phyloP scores from a whole-genome alignment of 1,140 invertebrate genomes.

The Zaprionus lachaisei region DNA sequence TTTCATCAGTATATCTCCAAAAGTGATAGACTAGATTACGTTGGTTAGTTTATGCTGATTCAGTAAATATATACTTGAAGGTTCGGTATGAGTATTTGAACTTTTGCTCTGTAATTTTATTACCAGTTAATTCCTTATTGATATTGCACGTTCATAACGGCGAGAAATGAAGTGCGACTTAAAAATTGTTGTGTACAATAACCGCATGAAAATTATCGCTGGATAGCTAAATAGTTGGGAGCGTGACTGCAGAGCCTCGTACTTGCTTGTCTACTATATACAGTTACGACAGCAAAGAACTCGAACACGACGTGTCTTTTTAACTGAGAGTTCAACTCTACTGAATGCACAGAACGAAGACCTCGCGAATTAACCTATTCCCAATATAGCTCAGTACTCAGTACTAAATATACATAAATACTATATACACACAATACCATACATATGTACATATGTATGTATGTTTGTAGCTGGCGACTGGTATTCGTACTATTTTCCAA shows the following conservation, averaged over 20 bases:
- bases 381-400: neutral
- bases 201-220: conserved; percentile 36
- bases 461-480: neutral
- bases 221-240: conserved; percentile 35
- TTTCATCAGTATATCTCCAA: too few relatives aligned
- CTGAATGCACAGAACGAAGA: neutral
- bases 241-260: conserved; percentile 24
- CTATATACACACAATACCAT: neutral
- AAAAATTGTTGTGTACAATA: conserved; percentile 18
- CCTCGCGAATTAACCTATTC: conserved; percentile 6
- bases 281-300: conserved; percentile 17
- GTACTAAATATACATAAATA: neutral
- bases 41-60: too few relatives aligned
- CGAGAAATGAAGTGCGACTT: conserved; percentile 12
- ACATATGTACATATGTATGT: too few relatives aligned
- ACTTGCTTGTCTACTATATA: conserved; percentile 13
- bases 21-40: too few relatives aligned
- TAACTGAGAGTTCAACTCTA: conserved; percentile 1
- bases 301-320: neutral
- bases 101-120: neutral
- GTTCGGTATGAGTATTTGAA: neutral
- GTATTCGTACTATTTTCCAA: conserved; percentile 1
- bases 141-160: conserved; percentile 13
- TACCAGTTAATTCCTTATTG: neutral
- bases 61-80: too few relatives aligned